These are phyloP conservation scores for Pseudonaja textilis DNA, from an alignment of 2,113 vertebrate species.

Conservation along the genomic window DNA sequence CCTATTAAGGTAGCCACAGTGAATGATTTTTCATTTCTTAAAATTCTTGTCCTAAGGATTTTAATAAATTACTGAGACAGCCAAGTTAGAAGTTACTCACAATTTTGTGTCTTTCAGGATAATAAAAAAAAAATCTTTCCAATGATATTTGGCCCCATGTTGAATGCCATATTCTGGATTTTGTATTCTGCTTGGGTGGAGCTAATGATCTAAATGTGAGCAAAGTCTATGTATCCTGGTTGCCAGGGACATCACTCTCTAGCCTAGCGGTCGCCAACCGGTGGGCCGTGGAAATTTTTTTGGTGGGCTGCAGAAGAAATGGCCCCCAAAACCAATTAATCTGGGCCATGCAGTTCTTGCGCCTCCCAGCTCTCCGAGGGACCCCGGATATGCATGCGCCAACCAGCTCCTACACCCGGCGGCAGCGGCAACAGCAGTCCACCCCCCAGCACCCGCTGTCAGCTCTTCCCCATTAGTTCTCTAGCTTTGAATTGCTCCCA, in stretches of 20 bases:
- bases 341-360: too few relatives aligned
- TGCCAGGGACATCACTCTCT: background rate
- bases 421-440: too few relatives aligned
- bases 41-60: background rate
- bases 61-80: background rate
- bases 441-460: too few relatives aligned
- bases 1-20: background rate
- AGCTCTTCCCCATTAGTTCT: too few relatives aligned
- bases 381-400: too few relatives aligned
- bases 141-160: background rate
- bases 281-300: too few relatives aligned
- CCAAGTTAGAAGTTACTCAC: background rate
- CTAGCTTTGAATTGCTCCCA: too few relatives aligned
- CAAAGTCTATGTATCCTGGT: background rate
- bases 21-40: background rate
- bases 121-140: background rate
- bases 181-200: background rate
- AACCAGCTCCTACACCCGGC: too few relatives aligned
- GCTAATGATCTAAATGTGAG: background rate
- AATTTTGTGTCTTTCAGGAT: background rate
- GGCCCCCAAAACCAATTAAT: too few relatives aligned
- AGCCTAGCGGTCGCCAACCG: background rate
- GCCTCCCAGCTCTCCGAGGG: too few relatives aligned
- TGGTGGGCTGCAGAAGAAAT: too few relatives aligned
- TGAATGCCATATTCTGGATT: background rate